Conservation (phyloP, 2,888 invertebrate genomes). For the Saturnia pavonia region DNA sequence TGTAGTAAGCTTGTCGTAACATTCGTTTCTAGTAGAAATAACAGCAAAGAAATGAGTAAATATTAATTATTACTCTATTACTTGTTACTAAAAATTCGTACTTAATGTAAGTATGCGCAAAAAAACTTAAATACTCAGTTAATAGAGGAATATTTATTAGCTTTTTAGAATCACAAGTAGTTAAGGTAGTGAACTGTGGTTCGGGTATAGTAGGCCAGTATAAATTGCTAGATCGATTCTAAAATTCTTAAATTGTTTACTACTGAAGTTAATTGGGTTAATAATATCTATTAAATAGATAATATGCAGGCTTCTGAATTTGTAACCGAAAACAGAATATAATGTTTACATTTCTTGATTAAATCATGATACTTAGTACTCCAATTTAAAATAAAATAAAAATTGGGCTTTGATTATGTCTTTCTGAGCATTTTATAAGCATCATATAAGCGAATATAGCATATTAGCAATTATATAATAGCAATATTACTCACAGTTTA, state of each 20-base stretch:
- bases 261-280: slow-evolving; percentile 78
- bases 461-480: no score
- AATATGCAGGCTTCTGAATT: not conserved
- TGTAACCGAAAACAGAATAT: not conserved
- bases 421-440: no score
- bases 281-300: slow-evolving; percentile 57
- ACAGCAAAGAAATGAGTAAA: not conserved
- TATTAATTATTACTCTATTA: not conserved
- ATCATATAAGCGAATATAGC: no score
- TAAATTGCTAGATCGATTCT: slow-evolving; percentile 79
- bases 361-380: not conserved
- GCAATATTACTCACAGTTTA: no score
- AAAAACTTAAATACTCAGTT: not conserved
- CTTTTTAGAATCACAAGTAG: no score
- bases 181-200: no score
- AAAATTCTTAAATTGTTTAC: slow-evolving; percentile 73
- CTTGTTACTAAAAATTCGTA: no score
- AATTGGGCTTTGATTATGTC: no score
- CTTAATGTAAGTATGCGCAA: not conserved
- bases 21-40: not conserved
- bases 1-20: slow-evolving; percentile 17
- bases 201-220: no score
- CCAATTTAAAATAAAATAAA: no score
- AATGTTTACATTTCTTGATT: not conserved
- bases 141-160: not conserved